Evolutionary conservation across 2,113 vertebrate genomes (phyloP).

Genomic region (Blennius ocellaris): DNA sequence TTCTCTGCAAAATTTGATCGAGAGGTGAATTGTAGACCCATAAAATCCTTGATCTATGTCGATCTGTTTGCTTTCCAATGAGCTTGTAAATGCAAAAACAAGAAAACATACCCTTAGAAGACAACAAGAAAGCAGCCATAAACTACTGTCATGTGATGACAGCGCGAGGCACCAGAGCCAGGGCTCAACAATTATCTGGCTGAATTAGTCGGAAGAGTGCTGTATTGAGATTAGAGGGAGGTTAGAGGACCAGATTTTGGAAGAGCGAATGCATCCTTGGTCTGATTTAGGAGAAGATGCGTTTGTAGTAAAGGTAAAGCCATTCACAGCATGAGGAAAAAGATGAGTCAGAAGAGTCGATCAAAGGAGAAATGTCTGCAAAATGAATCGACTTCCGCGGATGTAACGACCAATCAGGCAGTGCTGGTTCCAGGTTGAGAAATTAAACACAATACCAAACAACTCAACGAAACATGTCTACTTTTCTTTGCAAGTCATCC

Average conservation of each 20-base stretch:
- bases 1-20: too few species aligned
- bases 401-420: constrained; percentile 12
- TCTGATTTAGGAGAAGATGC: constrained; percentile 27
- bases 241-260: constrained; percentile 8
- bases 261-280: not conserved
- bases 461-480: constrained; percentile 5
- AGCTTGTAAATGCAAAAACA: not conserved
- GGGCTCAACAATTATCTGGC: not conserved
- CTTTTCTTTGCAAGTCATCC: constrained; percentile 11
- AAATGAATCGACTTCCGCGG: constrained; percentile 23
- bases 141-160: constrained; percentile 8
- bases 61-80: not conserved
- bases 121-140: not conserved
- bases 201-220: constrained; percentile 29
- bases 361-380: constrained; percentile 7
- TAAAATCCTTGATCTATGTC: not conserved
- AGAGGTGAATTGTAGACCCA: not conserved
- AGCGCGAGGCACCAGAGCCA: not conserved
- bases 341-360: constrained; percentile 8
- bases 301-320: constrained; percentile 9
- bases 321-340: constrained; percentile 11
- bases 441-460: constrained; percentile 3
- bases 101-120: not conserved
- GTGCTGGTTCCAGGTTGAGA: constrained; percentile 18
- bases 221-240: constrained; percentile 19